Evolutionary conservation across 2,888 invertebrate genomes (phyloP).

Genomic region (Capitulum mitella): DNA sequence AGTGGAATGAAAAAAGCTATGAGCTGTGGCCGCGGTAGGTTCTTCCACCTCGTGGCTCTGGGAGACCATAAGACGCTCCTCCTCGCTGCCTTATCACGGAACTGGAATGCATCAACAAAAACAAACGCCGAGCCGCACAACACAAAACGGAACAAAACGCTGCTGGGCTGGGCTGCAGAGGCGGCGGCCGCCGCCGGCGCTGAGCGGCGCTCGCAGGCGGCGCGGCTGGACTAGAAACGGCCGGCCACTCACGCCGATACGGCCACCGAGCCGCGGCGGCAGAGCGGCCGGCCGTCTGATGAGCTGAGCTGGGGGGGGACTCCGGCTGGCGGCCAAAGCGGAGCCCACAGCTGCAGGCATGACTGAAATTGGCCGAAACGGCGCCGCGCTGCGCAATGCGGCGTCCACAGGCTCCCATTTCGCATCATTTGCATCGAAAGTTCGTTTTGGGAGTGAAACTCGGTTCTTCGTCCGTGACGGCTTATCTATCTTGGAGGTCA

Average conservation of each 20-base stretch:
- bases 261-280: background rate
- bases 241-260: background rate
- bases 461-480: background rate
- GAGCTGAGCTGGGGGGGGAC: background rate
- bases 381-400: too few relatives aligned
- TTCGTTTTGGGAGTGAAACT: too few relatives aligned
- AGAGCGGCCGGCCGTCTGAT: background rate
- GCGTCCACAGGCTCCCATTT: too few relatives aligned
- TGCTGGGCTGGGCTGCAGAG: background rate
- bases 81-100: background rate
- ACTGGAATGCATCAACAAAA: constrained; percentile 16
- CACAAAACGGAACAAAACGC: background rate
- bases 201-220: too few relatives aligned
- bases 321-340: too few relatives aligned
- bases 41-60: too few relatives aligned
- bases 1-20: too few relatives aligned
- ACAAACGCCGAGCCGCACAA: background rate
- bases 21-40: too few relatives aligned
- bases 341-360: too few relatives aligned
- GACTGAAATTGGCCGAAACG: too few relatives aligned
- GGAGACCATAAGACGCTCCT: background rate
- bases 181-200: background rate
- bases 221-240: background rate
- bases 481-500: background rate
- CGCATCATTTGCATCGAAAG: too few relatives aligned